phyloP scores from a whole-genome alignment of 2,797 vertebrate genomes.

The Coilia nasus region DNA sequence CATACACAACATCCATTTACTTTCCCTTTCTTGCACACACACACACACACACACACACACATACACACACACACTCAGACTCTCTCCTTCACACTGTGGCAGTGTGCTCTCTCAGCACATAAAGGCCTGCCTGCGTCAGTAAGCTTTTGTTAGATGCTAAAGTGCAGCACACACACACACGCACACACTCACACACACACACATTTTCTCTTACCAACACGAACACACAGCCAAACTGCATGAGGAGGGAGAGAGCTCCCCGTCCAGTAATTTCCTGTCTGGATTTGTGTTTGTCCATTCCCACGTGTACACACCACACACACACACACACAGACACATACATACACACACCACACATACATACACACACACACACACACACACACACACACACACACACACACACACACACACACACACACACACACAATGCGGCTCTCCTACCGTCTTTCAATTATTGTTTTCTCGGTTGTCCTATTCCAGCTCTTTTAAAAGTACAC shows the following conservation, averaged over 20 bases:
- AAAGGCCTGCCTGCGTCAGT: neutral
- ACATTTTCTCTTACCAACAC: constrained; percentile 21
- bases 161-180: neutral
- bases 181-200: constrained; percentile 5
- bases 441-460: too few relatives aligned
- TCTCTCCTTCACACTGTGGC: neutral
- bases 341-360: constrained; percentile 4
- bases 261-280: constrained; percentile 28
- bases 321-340: constrained; percentile 2
- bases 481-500: too few relatives aligned
- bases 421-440: too few relatives aligned
- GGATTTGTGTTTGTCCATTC: constrained; percentile 18
- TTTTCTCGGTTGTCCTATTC: too few relatives aligned
- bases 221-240: neutral
- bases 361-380: neutral
- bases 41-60: constrained; percentile 20
- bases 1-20: neutral
- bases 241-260: neutral
- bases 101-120: neutral
- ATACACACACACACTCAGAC: constrained; percentile 10
- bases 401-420: too few relatives aligned
- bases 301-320: constrained; percentile 8
- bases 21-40: neutral
- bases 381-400: too few relatives aligned
- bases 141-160: too few relatives aligned